phyloP scores from a whole-genome alignment of 2,797 vertebrate species.

The Neoniphon sammara region DNA sequence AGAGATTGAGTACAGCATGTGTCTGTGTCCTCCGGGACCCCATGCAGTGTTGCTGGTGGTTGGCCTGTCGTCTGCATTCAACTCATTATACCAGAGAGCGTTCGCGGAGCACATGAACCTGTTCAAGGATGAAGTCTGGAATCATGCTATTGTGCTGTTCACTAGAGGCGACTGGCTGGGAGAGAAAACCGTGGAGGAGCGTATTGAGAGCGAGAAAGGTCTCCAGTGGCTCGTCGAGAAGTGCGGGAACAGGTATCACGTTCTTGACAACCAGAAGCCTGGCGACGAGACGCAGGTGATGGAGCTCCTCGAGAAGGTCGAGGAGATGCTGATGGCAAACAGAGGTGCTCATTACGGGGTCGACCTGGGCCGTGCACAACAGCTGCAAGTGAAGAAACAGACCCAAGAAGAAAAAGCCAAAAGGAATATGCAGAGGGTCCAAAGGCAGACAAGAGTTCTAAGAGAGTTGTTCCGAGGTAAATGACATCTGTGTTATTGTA shows the following conservation, averaged over 20 bases:
- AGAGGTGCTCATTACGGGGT: slow-evolving; percentile 12
- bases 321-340: slow-evolving; percentile 63
- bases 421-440: slow-evolving; percentile 7
- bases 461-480: slow-evolving; percentile 47
- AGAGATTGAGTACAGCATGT: slow-evolving; percentile 58
- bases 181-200: slow-evolving; percentile 58
- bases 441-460: slow-evolving; percentile 36
- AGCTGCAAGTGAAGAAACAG: slow-evolving; percentile 25
- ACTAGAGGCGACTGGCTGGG: slow-evolving; percentile 64
- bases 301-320: slow-evolving; percentile 63
- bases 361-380: not conserved
- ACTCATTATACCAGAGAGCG: not conserved
- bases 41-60: slow-evolving; percentile 60
- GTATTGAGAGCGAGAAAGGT: slow-evolving; percentile 54
- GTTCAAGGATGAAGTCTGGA: slow-evolving; percentile 60
- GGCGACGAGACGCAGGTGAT: slow-evolving; percentile 39
- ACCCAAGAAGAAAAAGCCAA: slow-evolving; percentile 10
- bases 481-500: not conserved
- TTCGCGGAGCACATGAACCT: slow-evolving; percentile 61
- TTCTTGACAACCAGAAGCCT: slow-evolving; percentile 35
- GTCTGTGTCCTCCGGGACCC: slow-evolving; percentile 60
- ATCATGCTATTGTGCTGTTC: slow-evolving; percentile 61
- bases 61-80: slow-evolving; percentile 10
- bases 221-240: slow-evolving; percentile 62
- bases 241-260: slow-evolving; percentile 64